Evolutionary conservation across 2,113 vertebrate genomes (phyloP), one percentile per base, ranked within the genome.

Genomic region (Corvus hawaiiensis): DNA sequence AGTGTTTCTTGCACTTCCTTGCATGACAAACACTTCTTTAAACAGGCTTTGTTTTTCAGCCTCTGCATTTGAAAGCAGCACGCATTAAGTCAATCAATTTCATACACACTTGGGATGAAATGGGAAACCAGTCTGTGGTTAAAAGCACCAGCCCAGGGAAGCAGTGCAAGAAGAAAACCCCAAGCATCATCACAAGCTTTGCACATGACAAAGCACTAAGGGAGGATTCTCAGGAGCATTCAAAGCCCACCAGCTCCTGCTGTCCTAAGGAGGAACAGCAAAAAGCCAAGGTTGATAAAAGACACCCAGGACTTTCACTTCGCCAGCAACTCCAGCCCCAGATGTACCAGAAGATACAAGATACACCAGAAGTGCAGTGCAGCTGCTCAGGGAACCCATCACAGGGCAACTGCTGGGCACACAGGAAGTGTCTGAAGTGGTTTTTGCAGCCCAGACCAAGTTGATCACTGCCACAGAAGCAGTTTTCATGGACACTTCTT

Each of bases 331-430:
- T 61, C 15, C 80, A 66, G 64, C 32, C 28, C 24, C 7, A 13
- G 68, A 30, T 3, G 7, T 5, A 51, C 26, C 19, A 68, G 32
- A 43, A 48, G 49, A 49, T 2, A 3, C 0, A 0, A 58, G 44
- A 72, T 6, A 54, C 30, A 19, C 16, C 55, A 73, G 24, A 35
- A 80, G 33, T 1, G 1, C 3, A 6, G 13, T 13, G 24, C 75
- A 55, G 58, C 67, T 62, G 44, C 46, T 28, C 44, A 8, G 6
- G 27, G 37, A 81, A 58, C 44, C 59, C 35, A 8, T 21, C 17
- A 3, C 27, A 15, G 24, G 33, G 59, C 62, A 82, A 35, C 24
- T 35, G 46, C 58, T 48, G 67, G 54, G 39, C 63, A 62, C 0
- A 3, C n/a, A 73, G 44, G 21, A 82, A 83, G 26, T 3, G 12